Percentiles rank a stretch among this genome's conserved stretches.
phyloP scores from a whole-genome alignment of 2,113 vertebrate species.

The Leucopsar rothschildi region DNA sequence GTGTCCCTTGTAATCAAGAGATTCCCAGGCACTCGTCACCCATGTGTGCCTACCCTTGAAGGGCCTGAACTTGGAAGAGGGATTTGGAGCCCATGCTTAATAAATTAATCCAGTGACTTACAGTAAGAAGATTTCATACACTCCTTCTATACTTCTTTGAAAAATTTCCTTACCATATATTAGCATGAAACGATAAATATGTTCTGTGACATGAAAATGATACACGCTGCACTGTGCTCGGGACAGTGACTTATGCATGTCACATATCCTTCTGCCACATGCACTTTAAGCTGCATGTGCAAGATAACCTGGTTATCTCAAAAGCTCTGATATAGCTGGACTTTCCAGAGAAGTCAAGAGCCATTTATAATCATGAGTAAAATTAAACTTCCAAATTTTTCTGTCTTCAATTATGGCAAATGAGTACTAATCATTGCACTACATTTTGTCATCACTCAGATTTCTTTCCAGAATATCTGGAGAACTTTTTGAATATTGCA shows the following conservation, averaged over 20 bases:
- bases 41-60: not conserved
- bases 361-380: not conserved
- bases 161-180: not conserved
- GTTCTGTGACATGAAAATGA: accelerated
- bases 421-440: not conserved
- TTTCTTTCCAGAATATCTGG: not conserved
- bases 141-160: not conserved
- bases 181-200: not conserved
- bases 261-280: not conserved
- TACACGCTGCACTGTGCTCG: not conserved
- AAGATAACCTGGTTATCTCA: constrained; percentile 37
- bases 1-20: not conserved
- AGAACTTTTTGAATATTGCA: not conserved
- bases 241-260: not conserved
- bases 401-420: not conserved
- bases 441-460: not conserved
- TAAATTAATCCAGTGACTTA: not conserved
- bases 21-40: accelerated
- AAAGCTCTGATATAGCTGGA: not conserved
- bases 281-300: not conserved
- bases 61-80: not conserved
- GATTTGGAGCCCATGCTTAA: not conserved
- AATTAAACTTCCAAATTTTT: not conserved
- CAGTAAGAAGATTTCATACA: not conserved
- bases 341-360: not conserved